Conservation (phyloP, 2,113 vertebrate species). For the Passer montanus region DNA sequence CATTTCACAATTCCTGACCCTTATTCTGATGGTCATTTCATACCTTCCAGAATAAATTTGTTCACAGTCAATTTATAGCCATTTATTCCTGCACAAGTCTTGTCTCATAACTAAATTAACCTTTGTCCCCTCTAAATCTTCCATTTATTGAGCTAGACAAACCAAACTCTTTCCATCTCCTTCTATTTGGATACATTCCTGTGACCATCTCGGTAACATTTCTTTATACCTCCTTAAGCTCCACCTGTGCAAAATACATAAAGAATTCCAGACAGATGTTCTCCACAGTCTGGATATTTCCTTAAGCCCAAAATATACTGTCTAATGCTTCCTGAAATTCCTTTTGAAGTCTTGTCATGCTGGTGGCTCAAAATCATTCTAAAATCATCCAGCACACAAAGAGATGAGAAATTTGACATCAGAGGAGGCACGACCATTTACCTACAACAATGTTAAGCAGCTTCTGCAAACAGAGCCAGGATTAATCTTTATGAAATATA, state of each 20-base stretch:
- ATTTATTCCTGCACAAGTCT: not conserved
- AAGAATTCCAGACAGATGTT: not conserved
- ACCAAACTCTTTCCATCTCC: not conserved
- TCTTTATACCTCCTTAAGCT: not conserved
- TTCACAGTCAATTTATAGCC: not conserved
- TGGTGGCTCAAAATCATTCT: not conserved
- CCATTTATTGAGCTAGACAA: not conserved
- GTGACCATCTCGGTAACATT: not conserved
- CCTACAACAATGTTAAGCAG: not conserved
- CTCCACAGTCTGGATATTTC: not conserved
- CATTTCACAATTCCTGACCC: not conserved
- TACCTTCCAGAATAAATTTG: not conserved
- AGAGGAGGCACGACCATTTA: rapidly evolving
- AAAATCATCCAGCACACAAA: not conserved
- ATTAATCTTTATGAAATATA: not conserved
- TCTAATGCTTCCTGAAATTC: not conserved
- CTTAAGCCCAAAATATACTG: not conserved
- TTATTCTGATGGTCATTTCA: not conserved
- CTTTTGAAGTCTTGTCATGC: not conserved
- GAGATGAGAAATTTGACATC: not conserved
- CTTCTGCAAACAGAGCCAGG: not conserved
- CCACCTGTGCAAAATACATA: not conserved
- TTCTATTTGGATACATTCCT: not conserved
- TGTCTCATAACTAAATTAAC: slow-evolving; percentile 11
- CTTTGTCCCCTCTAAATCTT: not conserved